Conservation (phyloP, 2,888 invertebrate genomes). For the Isotomurus palustris region DNA sequence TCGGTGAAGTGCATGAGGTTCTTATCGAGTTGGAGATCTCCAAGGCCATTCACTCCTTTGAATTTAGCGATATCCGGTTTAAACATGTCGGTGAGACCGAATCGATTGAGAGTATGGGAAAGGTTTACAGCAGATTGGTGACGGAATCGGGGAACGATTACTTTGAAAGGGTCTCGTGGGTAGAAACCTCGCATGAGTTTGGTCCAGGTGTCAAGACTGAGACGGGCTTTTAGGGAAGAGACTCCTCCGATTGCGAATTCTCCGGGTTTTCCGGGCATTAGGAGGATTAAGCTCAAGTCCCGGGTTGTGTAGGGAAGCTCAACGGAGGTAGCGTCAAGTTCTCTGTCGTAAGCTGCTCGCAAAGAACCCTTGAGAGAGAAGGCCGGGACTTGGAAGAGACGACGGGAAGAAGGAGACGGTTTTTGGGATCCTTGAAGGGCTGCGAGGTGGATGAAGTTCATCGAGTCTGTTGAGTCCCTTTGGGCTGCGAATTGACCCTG, state of each 20-base stretch:
- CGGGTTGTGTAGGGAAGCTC: conserved; percentile 62
- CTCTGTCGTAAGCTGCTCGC: conserved; percentile 78
- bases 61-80: conserved; percentile 71
- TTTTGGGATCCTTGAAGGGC: conserved; percentile 54
- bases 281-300: conserved; percentile 70
- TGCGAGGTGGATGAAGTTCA: conserved; percentile 75
- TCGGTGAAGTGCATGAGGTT: conserved; percentile 45
- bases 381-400: conserved; percentile 77
- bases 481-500: conserved; percentile 43
- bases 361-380: conserved; percentile 54
- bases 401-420: conserved; percentile 62
- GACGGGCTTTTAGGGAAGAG: conserved; percentile 41
- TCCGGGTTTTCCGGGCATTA: conserved; percentile 62
- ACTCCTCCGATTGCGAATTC: conserved; percentile 46
- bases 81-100: conserved; percentile 78
- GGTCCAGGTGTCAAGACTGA: conserved; percentile 44
- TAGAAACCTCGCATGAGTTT: conserved; percentile 39
- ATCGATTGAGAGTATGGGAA: conserved; percentile 68
- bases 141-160: conserved; percentile 64
- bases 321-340: conserved; percentile 75
- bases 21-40: conserved; percentile 64
- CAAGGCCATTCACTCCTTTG: conserved; percentile 75
- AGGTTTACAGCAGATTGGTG: conserved; percentile 78
- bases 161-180: conserved; percentile 42
- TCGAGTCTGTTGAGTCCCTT: conserved; percentile 34